Percentiles rank a stretch among this genome's conserved stretches.
phyloP scores from a whole-genome alignment of 2,113 vertebrate species.

The Cebidichthys violaceus region DNA sequence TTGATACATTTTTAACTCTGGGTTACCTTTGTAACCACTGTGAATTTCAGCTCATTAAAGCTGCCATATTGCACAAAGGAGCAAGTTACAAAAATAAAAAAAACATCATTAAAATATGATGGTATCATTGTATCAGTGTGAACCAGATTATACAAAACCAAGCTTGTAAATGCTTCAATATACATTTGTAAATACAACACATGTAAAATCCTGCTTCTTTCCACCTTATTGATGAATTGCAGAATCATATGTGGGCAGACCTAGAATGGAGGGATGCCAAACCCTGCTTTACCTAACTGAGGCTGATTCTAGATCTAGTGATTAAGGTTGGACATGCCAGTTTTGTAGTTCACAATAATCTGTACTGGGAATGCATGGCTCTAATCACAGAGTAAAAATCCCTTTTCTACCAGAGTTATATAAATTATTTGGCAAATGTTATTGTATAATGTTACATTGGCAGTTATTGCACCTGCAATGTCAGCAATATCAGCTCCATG shows the following conservation, averaged over 20 bases:
- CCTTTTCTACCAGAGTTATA: not conserved
- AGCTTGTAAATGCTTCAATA: not conserved
- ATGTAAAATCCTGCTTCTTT: not conserved
- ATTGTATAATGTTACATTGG: no score
- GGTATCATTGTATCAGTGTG: not conserved
- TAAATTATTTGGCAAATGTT: slow-evolving; percentile 31
- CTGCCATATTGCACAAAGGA: not conserved
- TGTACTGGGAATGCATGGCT: not conserved
- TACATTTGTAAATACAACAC: not conserved
- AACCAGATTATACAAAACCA: not conserved
- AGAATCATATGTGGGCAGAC: not conserved
- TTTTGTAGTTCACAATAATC: not conserved
- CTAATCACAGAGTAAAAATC: not conserved
- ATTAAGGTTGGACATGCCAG: not conserved
- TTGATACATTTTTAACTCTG: no score
- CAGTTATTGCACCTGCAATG: slow-evolving; percentile 36
- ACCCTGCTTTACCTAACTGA: not conserved
- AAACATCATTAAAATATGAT: no score
- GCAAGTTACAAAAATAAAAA: no score
- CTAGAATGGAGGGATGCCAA: not conserved
- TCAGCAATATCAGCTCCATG: slow-evolving; percentile 50
- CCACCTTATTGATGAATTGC: not conserved
- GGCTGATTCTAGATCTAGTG: not conserved
- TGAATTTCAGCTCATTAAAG: not conserved
- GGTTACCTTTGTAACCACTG: not conserved